phyloP scores from a whole-genome alignment of 30 jellyfish, hydroid and myxozoan species.

The Pseudorhiza aurosa region DNA sequence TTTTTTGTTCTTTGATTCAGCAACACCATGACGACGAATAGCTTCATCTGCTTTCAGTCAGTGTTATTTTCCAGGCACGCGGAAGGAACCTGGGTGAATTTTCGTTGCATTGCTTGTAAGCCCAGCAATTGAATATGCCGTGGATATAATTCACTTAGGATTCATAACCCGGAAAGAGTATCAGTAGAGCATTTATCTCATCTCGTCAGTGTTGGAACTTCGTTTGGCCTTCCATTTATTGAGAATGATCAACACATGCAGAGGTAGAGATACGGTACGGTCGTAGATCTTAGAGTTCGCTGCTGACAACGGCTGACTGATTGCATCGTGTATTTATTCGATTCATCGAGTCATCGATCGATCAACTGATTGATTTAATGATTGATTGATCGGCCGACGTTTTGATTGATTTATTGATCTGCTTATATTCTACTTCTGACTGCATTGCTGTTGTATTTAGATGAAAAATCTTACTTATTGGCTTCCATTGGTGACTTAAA shows the following conservation, averaged over 20 bases:
- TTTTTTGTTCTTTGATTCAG: background rate
- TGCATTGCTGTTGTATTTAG: background rate
- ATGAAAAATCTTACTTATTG: conserved; percentile 16
- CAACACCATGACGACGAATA: background rate
- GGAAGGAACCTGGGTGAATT: background rate
- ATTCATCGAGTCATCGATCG: too few species aligned
- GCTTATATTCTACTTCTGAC: background rate
- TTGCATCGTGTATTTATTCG: too few species aligned
- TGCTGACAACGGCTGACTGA: too few species aligned
- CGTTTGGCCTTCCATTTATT: too few species aligned
- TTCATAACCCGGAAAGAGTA: too few species aligned
- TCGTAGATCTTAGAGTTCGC: too few species aligned
- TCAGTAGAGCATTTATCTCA: too few species aligned
- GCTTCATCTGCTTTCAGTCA: background rate
- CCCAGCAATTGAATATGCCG: background rate
- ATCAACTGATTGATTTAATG: too few species aligned
- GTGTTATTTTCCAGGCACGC: background rate
- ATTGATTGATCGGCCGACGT: too few species aligned
- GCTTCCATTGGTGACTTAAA: conserved; percentile 13
- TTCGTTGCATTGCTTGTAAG: background rate
- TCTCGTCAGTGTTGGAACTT: too few species aligned
- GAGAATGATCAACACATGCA: too few species aligned
- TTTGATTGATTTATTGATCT: background rate
- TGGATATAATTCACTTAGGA: background rate
- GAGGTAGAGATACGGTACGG: too few species aligned